These are phyloP conservation scores for Eurypyga helias DNA, from an alignment of 2,113 vertebrate species.

Conservation along the genomic window DNA sequence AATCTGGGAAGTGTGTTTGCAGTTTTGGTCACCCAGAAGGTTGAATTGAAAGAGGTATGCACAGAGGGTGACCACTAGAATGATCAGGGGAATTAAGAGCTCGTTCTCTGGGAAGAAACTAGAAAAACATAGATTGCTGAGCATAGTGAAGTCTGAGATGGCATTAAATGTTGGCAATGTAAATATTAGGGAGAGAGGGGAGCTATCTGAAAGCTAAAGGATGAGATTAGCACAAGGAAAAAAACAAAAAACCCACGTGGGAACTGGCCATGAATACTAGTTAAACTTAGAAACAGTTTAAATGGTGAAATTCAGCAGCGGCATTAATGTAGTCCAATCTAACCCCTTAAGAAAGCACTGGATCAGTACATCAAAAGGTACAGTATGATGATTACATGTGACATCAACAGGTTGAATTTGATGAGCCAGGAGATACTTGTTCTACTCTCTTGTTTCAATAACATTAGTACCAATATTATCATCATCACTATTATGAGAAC, in stretches of 20 bases:
- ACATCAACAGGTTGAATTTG: not conserved
- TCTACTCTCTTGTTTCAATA: not conserved
- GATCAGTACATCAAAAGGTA: not conserved
- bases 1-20: not conserved
- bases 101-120: not conserved
- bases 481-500: not conserved
- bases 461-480: not conserved
- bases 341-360: not conserved
- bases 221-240: not conserved
- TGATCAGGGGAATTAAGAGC: not conserved
- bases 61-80: not conserved
- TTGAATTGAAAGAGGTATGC: not conserved
- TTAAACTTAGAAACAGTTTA: not conserved
- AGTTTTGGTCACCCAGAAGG: not conserved
- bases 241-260: not conserved
- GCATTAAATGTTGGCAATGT: not conserved
- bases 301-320: not conserved
- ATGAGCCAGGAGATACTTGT: not conserved
- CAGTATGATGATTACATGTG: not conserved
- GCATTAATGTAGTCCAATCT: not conserved
- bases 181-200: not conserved
- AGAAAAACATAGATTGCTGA: not conserved
- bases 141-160: not conserved
- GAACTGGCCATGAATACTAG: not conserved
- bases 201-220: not conserved